These are phyloP conservation scores for Stegana nigrithorax DNA, from an alignment of 2,888 invertebrate genomes.

Conservation along the genomic window DNA sequence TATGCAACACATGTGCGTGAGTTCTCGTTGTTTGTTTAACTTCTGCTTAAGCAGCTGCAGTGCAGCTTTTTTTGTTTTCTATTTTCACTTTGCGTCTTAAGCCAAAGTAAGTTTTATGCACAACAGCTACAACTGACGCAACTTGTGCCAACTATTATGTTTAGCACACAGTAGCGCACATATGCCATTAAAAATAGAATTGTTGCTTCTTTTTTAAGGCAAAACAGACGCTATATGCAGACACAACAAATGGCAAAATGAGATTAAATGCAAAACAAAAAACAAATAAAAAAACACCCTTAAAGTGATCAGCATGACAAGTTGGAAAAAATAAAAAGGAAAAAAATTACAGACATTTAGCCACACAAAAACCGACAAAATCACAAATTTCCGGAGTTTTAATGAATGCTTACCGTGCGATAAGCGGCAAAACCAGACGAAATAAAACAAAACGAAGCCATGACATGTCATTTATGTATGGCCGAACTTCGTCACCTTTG, in stretches of 20 bases:
- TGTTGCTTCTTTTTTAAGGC: neutral
- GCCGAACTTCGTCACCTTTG: no score
- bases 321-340: conserved; percentile 22
- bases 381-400: conserved; percentile 56
- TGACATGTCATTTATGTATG: conserved; percentile 24
- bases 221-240: conserved; percentile 28
- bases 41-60: conserved; percentile 51
- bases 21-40: conserved; percentile 34
- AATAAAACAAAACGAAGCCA: conserved; percentile 43
- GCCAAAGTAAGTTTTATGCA: no score
- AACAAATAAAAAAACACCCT: neutral
- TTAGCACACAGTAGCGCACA: no score
- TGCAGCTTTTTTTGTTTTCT: conserved; percentile 42
- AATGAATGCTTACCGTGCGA: conserved; percentile 43
- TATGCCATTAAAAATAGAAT: no score
- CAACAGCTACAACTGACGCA: no score
- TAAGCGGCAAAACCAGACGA: conserved; percentile 4
- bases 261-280: no score
- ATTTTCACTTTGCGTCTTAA: neutral
- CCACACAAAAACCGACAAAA: conserved; percentile 41
- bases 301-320: conserved; percentile 28
- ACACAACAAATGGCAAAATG: conserved; percentile 31
- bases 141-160: no score
- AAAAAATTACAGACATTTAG: conserved; percentile 3
- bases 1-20: conserved; percentile 3